Evolutionary conservation across 2,113 vertebrate genomes (phyloP).

Genomic region (Anser brachyrhynchus): DNA sequence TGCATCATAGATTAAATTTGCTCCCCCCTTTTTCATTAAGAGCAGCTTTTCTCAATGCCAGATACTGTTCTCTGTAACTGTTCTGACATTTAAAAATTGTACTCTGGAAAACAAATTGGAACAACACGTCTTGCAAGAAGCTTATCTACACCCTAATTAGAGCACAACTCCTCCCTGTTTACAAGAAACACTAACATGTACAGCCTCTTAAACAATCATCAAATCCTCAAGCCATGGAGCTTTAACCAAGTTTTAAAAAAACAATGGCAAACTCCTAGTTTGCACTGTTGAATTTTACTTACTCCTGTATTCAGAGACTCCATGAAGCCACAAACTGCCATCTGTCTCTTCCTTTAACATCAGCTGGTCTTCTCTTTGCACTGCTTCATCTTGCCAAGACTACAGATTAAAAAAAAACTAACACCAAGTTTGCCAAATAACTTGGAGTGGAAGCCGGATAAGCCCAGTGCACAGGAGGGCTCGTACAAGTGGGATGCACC

Average conservation of each 20-base stretch:
- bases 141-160: background rate
- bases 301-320: background rate
- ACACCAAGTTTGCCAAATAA: background rate
- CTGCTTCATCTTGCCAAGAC: background rate
- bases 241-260: background rate
- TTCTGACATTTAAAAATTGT: background rate
- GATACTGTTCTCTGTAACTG: background rate
- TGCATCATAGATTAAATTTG: background rate
- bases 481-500: background rate
- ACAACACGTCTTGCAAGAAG: background rate
- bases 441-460: background rate
- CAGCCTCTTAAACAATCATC: background rate
- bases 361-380: background rate
- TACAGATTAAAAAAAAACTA: background rate
- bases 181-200: background rate
- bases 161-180: background rate
- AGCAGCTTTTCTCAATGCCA: background rate
- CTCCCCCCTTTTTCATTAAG: background rate
- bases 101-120: background rate
- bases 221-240: background rate
- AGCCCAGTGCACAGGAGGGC: background rate
- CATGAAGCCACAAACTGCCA: background rate
- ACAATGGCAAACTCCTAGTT: background rate
- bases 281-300: background rate
- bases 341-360: background rate